These are phyloP conservation scores for Ceratosolen fusciceps DNA, from an alignment of 1,140 invertebrate genomes.

Conservation along the genomic window DNA sequence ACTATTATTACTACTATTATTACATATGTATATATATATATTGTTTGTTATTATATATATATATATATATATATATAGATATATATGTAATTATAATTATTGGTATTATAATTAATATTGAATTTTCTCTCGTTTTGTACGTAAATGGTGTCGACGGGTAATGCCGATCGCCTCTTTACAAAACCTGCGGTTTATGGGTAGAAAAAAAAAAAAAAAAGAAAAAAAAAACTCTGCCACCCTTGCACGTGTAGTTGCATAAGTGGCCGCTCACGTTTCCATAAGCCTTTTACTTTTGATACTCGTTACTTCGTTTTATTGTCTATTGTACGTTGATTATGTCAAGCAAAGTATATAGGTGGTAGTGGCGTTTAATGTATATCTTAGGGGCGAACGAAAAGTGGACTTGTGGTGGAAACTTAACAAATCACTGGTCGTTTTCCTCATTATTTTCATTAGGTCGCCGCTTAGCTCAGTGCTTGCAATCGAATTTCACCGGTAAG, in stretches of 20 bases:
- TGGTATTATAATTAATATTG: too few relatives aligned
- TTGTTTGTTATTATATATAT: too few relatives aligned
- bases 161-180: slow-evolving; percentile 24
- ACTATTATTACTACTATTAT: too few relatives aligned
- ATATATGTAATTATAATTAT: too few relatives aligned
- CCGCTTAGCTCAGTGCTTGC: not conserved
- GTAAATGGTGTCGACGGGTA: slow-evolving; percentile 28
- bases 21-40: too few relatives aligned
- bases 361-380: slow-evolving; percentile 11
- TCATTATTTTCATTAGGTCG: slow-evolving; percentile 32
- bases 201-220: too few relatives aligned
- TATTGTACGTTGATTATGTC: slow-evolving; percentile 59
- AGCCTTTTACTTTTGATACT: slow-evolving; percentile 64
- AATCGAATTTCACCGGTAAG: slow-evolving; percentile 34
- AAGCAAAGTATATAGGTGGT: slow-evolving; percentile 47
- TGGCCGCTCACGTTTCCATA: slow-evolving; percentile 46
- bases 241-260: slow-evolving; percentile 20
- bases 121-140: slow-evolving; percentile 32
- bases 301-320: slow-evolving; percentile 65
- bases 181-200: slow-evolving; percentile 36
- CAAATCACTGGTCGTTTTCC: slow-evolving; percentile 39
- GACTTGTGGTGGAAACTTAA: slow-evolving; percentile 29
- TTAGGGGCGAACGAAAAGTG: slow-evolving; percentile 39
- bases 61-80: too few relatives aligned
- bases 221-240: slow-evolving; percentile 29